These are phyloP conservation scores for Dicyrtoma fusca DNA, from an alignment of 2,888 invertebrate species.

Conservation along the genomic window DNA sequence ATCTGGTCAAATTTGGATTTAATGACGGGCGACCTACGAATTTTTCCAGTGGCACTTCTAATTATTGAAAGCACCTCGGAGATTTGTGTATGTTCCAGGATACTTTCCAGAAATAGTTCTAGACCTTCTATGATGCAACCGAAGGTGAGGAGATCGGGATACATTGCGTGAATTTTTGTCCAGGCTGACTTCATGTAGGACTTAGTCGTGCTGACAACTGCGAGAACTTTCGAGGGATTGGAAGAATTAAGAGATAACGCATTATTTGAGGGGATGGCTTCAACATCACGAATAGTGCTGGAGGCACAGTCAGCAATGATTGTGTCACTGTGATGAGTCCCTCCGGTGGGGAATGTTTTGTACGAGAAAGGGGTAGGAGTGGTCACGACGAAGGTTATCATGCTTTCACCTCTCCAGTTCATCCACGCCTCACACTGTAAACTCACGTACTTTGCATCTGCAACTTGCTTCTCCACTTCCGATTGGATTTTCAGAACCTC, in stretches of 20 bases:
- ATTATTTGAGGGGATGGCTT: too few relatives aligned
- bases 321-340: neutral
- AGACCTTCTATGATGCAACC: conserved; percentile 18
- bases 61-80: neutral
- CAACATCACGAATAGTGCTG: conserved; percentile 4
- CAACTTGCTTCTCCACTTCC: conserved; percentile 11
- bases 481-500: conserved; percentile 12
- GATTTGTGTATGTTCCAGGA: conserved; percentile 9
- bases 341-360: conserved; percentile 19
- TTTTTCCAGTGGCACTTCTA: neutral
- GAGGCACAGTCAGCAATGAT: conserved; percentile 4
- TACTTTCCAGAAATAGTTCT: neutral
- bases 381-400: conserved; percentile 19
- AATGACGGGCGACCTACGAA: neutral
- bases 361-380: conserved; percentile 19
- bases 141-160: conserved; percentile 15
- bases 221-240: conserved; percentile 1
- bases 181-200: conserved; percentile 4
- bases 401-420: conserved; percentile 20
- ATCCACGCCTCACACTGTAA: conserved; percentile 23
- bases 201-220: neutral
- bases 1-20: conserved; percentile 19
- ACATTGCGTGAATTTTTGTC: neutral
- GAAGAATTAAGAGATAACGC: too few relatives aligned
- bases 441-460: conserved; percentile 19